Conservation (phyloP, 2,113 vertebrate genomes). For the Narcine bancroftii region DNA sequence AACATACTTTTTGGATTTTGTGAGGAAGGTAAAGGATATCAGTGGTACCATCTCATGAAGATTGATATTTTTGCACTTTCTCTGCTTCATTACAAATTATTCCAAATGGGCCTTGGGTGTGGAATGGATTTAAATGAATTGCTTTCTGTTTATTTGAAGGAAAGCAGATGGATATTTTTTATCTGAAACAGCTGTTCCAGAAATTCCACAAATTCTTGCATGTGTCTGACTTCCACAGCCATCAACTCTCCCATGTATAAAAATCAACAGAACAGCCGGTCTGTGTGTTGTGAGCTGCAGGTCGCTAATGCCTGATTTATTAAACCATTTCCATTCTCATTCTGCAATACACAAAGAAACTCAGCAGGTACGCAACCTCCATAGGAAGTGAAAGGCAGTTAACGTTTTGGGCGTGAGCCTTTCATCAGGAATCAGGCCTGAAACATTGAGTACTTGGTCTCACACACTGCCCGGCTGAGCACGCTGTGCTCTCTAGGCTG, state of each 20-base stretch:
- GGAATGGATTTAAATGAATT: neutral
- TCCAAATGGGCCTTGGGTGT: neutral
- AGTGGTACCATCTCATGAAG: neutral
- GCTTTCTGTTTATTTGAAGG: neutral
- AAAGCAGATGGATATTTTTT: constrained; percentile 12
- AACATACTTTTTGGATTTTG: neutral
- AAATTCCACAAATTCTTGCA: constrained; percentile 4
- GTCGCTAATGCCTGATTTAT: neutral
- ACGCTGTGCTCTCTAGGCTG: too few species aligned
- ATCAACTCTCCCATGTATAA: neutral
- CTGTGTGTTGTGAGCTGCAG: too few species aligned
- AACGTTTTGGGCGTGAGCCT: too few species aligned
- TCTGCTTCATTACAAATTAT: constrained; percentile 11
- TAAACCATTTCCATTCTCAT: neutral
- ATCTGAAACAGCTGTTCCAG: constrained; percentile 23
- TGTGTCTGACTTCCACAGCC: constrained; percentile 2
- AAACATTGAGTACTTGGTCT: too few species aligned
- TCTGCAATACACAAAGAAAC: too few species aligned
- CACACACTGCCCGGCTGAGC: too few species aligned
- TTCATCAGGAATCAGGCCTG: too few species aligned
- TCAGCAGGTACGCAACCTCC: too few species aligned
- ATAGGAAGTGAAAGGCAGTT: too few species aligned
- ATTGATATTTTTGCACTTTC: neutral
- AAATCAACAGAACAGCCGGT: neutral
- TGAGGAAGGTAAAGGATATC: neutral